Conservation (phyloP, 2,888 invertebrate genomes). For the Tenthredo livida region DNA sequence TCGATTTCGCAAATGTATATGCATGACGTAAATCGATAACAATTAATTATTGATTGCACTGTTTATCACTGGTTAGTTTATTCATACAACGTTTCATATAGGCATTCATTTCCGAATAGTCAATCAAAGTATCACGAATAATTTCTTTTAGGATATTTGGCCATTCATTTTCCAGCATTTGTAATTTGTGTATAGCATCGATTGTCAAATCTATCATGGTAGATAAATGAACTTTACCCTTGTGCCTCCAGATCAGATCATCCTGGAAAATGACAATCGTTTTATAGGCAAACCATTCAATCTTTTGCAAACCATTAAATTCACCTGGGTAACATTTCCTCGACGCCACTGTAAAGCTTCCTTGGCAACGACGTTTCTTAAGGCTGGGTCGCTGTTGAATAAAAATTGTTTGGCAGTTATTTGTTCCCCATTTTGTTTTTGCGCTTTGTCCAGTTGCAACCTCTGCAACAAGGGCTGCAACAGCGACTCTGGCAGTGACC, state of each 20-base stretch:
- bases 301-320: not conserved
- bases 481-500: constrained; percentile 89
- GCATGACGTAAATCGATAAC: constrained; percentile 24
- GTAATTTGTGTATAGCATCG: constrained; percentile 88
- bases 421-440: constrained; percentile 73
- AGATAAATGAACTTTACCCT: constrained; percentile 86
- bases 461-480: constrained; percentile 88
- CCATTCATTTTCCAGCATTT: constrained; percentile 88
- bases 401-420: constrained; percentile 77
- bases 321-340: constrained; percentile 80
- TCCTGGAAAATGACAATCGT: constrained; percentile 80
- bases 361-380: constrained; percentile 91
- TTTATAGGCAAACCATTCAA: not conserved
- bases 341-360: constrained; percentile 91
- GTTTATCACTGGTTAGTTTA: constrained; percentile 68
- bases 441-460: constrained; percentile 84
- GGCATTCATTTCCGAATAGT: constrained; percentile 89
- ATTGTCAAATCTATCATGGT: constrained; percentile 87
- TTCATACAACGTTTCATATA: constrained; percentile 85
- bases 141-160: constrained; percentile 88
- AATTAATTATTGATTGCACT: constrained; percentile 44
- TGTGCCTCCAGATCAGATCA: constrained; percentile 86
- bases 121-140: constrained; percentile 87
- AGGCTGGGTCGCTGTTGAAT: constrained; percentile 83
- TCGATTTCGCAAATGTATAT: not conserved